A percentile compares a stretch with the other conserved stretches of the same genome.
Conservation (phyloP, 2,797 vertebrate genomes). For the Sciurus vulgaris region DNA sequence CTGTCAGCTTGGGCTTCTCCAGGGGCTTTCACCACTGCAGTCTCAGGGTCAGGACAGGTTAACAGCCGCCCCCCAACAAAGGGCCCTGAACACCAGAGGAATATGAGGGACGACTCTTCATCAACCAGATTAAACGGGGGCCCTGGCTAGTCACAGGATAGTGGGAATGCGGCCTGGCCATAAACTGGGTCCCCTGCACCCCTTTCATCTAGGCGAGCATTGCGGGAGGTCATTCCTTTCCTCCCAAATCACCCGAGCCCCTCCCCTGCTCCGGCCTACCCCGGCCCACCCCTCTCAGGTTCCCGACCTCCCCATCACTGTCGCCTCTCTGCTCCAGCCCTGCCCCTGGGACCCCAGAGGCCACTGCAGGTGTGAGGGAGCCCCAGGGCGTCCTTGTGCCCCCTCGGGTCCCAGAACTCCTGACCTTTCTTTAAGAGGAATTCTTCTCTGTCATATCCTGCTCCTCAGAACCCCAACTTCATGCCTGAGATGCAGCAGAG, state of each 20-base stretch:
- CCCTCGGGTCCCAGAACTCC: neutral
- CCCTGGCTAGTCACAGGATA: neutral
- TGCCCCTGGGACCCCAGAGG: conserved; percentile 14
- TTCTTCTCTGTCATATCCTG: neutral
- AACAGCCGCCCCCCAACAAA: neutral
- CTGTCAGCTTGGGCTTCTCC: neutral
- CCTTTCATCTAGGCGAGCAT: fast-evolving
- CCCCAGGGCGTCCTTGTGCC: neutral
- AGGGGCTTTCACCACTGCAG: neutral
- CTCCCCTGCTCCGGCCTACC: neutral
- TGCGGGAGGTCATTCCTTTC: neutral
- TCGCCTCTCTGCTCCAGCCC: neutral
- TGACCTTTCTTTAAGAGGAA: neutral
- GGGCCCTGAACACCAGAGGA: neutral
- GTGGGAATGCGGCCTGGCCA: neutral
- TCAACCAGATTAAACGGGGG: neutral
- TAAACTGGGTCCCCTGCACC: neutral
- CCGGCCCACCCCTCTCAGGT: neutral
- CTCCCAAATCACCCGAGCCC: neutral
- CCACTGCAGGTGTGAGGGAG: neutral
- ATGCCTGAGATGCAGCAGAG: neutral
- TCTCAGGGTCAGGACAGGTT: neutral
- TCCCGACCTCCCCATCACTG: neutral
- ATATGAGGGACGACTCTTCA: neutral
- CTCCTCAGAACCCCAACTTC: neutral